Conservation (phyloP, 2,888 invertebrate genomes). For the Brenthis hecate region DNA sequence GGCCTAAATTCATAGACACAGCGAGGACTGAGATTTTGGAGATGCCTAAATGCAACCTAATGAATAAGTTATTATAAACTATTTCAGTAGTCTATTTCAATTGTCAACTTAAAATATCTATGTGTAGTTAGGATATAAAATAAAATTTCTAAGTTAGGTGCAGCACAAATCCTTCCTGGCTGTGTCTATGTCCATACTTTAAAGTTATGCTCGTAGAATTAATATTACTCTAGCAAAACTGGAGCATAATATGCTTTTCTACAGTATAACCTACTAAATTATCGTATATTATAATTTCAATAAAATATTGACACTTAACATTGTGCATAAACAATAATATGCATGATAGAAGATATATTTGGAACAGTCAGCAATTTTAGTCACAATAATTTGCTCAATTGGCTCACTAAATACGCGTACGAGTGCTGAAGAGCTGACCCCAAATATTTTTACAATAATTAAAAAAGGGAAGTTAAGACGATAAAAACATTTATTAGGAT, state of each 20-base stretch:
- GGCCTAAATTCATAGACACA: conserved; percentile 44
- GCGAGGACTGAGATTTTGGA: neutral
- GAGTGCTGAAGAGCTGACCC: conserved; percentile 5
- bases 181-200: conserved; percentile 59
- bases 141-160: conserved; percentile 4
- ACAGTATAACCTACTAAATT: conserved; percentile 41
- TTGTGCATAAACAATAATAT: conserved; percentile 68
- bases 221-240: conserved; percentile 42
- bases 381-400: conserved; percentile 72
- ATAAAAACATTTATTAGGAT: too few species aligned
- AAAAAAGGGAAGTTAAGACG: too few species aligned
- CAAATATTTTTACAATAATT: neutral
- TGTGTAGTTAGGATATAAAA: conserved; percentile 3
- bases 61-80: conserved; percentile 1
- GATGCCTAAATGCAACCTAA: neutral
- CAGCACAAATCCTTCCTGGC: conserved; percentile 44
- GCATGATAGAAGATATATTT: conserved; percentile 70
- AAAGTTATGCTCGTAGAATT: conserved; percentile 38
- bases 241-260: conserved; percentile 42
- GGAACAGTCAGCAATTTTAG: conserved; percentile 73
- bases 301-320: conserved; percentile 81
- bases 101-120: conserved; percentile 8
- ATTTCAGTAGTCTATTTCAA: neutral
- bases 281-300: conserved; percentile 52
- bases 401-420: conserved; percentile 56